These are phyloP conservation scores for Cheilosia pagana DNA, from an alignment of 2,888 invertebrate species.

Conservation along the genomic window DNA sequence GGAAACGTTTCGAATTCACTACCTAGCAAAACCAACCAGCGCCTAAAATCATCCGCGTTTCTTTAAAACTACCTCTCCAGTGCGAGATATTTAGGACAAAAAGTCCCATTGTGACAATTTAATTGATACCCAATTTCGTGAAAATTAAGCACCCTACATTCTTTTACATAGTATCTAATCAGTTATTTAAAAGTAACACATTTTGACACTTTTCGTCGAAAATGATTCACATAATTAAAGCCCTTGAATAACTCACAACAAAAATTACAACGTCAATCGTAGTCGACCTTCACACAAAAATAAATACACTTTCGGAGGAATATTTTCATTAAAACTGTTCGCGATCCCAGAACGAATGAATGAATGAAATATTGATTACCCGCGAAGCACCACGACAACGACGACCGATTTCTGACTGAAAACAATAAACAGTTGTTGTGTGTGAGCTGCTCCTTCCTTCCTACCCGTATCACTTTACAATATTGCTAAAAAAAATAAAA, in stretches of 20 bases:
- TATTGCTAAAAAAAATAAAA: not conserved
- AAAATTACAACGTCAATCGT: not conserved
- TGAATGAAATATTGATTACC: conserved; percentile 32
- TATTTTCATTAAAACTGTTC: not conserved
- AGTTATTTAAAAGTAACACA: not conserved
- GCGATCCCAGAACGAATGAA: conserved; percentile 3
- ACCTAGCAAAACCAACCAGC: too few species aligned
- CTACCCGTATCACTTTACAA: conserved; percentile 14
- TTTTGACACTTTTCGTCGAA: not conserved
- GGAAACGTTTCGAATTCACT: too few species aligned
- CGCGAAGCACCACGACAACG: not conserved
- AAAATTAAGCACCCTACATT: not conserved
- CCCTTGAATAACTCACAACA: not conserved
- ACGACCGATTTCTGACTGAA: conserved; percentile 31
- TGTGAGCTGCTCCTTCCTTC: not conserved
- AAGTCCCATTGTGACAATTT: too few species aligned
- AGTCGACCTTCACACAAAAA: conserved; percentile 1
- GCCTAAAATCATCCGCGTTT: too few species aligned
- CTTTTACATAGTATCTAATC: not conserved
- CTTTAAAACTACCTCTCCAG: too few species aligned
- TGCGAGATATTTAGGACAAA: too few species aligned
- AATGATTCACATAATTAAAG: not conserved
- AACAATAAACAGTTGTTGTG: conserved; percentile 10
- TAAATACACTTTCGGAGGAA: not conserved
- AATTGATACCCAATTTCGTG: too few species aligned